Conservation (phyloP, 2,888 invertebrate species). For the Netelia melanura region DNA sequence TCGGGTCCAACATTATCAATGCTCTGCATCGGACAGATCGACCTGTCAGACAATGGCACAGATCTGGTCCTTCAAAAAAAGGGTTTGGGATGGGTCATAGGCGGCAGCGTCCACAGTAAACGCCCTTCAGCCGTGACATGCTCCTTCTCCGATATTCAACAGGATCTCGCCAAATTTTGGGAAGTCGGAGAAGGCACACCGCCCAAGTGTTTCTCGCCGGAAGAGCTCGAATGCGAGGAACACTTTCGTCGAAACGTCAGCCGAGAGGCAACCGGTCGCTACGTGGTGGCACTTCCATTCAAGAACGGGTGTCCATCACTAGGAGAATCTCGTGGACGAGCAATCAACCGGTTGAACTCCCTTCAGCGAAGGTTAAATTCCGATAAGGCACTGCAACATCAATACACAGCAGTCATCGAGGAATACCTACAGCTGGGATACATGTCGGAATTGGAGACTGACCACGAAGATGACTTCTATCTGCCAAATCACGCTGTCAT, state of each 20-base stretch:
- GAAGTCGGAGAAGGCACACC: conserved; percentile 62
- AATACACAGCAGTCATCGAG: conserved; percentile 50
- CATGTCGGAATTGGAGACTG: neutral
- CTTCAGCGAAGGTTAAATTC: conserved; percentile 51
- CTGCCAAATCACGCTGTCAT: conserved; percentile 69
- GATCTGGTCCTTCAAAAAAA: too few relatives aligned
- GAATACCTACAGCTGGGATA: conserved; percentile 49
- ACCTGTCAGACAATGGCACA: too few relatives aligned
- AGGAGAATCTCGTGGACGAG: conserved; percentile 24
- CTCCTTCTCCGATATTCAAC: neutral
- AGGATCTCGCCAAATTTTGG: conserved; percentile 64
- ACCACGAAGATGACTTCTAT: conserved; percentile 29
- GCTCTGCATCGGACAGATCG: too few relatives aligned
- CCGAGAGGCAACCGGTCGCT: conserved; percentile 48
- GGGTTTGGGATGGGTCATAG: too few relatives aligned
- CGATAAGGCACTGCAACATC: conserved; percentile 33
- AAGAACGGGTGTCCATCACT: neutral
- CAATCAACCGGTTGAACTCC: conserved; percentile 1
- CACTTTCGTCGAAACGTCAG: conserved; percentile 34
- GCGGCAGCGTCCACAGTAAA: too few relatives aligned
- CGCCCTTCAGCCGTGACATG: too few relatives aligned
- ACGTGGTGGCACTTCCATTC: conserved; percentile 50
- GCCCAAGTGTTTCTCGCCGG: neutral
- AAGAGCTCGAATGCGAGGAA: conserved; percentile 45
- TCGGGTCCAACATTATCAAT: too few relatives aligned